Conservation (phyloP, 2,797 vertebrate genomes). For the Pseudomugil tenellus region DNA sequence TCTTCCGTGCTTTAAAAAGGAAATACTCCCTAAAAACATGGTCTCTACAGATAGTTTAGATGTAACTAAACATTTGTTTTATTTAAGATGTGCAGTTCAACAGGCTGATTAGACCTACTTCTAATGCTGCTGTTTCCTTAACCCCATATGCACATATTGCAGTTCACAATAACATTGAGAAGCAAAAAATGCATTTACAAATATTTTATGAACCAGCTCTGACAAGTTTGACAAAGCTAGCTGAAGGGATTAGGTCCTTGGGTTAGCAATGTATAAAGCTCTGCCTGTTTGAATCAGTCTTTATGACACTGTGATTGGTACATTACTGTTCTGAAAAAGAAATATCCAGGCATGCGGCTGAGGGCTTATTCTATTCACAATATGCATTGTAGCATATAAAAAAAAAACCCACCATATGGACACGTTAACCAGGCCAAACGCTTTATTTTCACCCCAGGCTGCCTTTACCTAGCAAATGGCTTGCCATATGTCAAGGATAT, state of each 20-base stretch:
- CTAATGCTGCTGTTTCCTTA: neutral
- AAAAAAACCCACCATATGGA: constrained; percentile 34
- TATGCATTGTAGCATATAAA: constrained; percentile 19
- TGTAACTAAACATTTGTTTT: neutral
- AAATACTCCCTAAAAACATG: neutral
- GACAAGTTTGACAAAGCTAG: neutral
- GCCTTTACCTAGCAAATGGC: constrained; percentile 16
- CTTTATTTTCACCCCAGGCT: constrained; percentile 12
- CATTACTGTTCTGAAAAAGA: neutral
- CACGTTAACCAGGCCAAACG: constrained; percentile 32
- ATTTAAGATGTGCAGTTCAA: neutral
- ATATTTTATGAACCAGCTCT: neutral
- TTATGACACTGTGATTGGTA: neutral
- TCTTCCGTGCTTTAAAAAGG: neutral
- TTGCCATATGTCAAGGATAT: neutral
- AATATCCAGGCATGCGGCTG: neutral
- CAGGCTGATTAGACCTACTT: neutral
- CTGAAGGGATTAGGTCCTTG: neutral
- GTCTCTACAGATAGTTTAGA: neutral
- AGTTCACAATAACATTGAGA: neutral
- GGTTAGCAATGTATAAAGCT: neutral
- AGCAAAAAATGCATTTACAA: neutral
- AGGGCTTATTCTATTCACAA: constrained; percentile 4
- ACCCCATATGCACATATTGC: neutral
- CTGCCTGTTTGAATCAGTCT: neutral